Evolutionary conservation across 2,888 invertebrate species (phyloP).

Genomic region (Coleophora deauratella): DNA sequence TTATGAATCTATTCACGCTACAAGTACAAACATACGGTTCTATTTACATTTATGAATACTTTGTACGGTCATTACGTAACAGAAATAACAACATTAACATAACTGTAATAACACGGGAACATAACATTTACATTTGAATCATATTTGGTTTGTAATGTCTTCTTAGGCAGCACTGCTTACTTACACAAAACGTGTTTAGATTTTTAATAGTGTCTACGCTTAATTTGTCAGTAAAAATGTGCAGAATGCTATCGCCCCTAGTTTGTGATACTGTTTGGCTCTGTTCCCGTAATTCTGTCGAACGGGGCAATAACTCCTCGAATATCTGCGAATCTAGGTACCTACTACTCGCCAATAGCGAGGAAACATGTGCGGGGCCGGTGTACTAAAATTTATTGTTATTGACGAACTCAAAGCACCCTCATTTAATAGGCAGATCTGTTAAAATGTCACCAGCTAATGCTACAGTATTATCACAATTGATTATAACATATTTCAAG

Average conservation of each 20-base stretch:
- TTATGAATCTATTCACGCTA: no score
- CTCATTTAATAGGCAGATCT: not conserved
- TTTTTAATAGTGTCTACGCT: no score
- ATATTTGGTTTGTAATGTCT: not conserved
- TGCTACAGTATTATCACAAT: not conserved
- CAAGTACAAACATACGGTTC: no score
- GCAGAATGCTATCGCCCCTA: no score
- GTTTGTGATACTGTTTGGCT: no score
- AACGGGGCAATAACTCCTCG: constrained; percentile 9
- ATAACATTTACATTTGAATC: not conserved
- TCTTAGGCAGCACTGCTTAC: no score
- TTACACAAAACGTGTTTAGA: no score
- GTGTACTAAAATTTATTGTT: constrained; percentile 21
- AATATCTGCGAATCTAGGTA: constrained; percentile 35
- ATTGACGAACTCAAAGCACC: constrained; percentile 15
- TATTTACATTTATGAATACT: no score
- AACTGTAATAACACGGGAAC: not conserved
- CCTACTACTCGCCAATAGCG: constrained; percentile 16
- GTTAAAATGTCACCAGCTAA: not conserved
- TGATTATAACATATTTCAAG: no score
- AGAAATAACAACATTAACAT: not conserved
- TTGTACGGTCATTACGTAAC: no score
- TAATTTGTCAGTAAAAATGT: no score
- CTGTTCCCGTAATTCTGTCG: constrained; percentile 16
- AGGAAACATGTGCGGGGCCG: constrained; percentile 22